Evolutionary conservation across 2,113 vertebrate genomes (phyloP), one percentile per base, ranked within the genome.

Genomic region (Willisornis vidua): DNA sequence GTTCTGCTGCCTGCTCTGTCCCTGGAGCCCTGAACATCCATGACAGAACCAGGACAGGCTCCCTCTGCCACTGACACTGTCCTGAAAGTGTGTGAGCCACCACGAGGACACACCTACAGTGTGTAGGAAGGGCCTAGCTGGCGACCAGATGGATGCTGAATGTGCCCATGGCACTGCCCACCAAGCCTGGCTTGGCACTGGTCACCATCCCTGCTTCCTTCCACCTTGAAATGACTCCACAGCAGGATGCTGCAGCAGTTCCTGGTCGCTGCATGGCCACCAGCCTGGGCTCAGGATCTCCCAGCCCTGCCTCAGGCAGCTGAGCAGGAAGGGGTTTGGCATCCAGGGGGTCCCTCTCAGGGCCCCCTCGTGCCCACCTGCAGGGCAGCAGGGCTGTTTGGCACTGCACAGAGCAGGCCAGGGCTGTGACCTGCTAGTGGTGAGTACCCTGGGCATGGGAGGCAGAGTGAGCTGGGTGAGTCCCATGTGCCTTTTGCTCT

Each of bases 341-440:
- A 37, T 2, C 48, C 12, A 8, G 4, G 37, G 11, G 6, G 6
- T 7, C 22, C 7, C 25, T n/a, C 43, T 43, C 61, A 63, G 28
- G 4, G n/a, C 25, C 17, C 66, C 46, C 31, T 48, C 5, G 11
- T 68, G 59, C 18, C 17, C 39, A 14, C 1, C 49, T 41, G 49
- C 10, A 43, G 70, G 65, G 37, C n/a, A 54, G 22, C 7, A 17
- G 39, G 39, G 75, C 66, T 63, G 19, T 8, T 51, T 39, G 58
- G 63, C 8, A 1, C 70, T 20, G 24, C 0, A 0, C 20, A 18
- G 41, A 24, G 59, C 20, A 8, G 18, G 9, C 18, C 19, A 62
- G 61, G 55, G 37, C 73, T 49, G 76, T 39, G n/a, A 12, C 33
- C 28, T 35, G 72, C 26, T 14, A 1, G 4, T 0, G 0, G 19